A percentile compares a stretch with the other conserved stretches of the same genome.
These are phyloP conservation scores for Ctenomys sociabilis DNA, from an alignment of 2,113 vertebrate species.

Conservation along the genomic window DNA sequence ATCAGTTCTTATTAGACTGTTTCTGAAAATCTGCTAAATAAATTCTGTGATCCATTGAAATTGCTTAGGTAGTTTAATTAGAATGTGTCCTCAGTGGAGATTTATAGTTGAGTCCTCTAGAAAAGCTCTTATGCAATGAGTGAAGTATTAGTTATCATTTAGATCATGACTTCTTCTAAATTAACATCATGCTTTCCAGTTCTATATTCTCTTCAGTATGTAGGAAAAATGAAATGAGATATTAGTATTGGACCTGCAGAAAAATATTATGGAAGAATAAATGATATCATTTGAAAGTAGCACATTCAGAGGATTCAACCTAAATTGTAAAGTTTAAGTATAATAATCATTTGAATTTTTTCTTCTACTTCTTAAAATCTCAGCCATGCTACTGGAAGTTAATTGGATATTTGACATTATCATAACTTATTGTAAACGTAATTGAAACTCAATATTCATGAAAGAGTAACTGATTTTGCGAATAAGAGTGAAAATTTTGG, in stretches of 20 bases:
- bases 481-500: conserved; percentile 35
- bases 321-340: background rate
- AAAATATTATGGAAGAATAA: background rate
- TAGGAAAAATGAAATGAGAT: background rate
- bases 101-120: background rate
- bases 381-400: background rate
- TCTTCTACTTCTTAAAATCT: background rate
- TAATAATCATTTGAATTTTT: background rate
- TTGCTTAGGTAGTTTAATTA: background rate
- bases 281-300: background rate
- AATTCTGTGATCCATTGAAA: background rate
- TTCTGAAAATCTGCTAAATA: background rate
- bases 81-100: background rate
- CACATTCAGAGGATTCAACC: background rate
- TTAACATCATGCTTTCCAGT: background rate
- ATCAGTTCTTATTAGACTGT: background rate
- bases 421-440: background rate
- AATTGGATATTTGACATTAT: background rate
- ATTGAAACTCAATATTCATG: background rate
- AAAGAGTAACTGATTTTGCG: background rate
- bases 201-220: background rate
- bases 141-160: background rate
- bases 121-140: background rate
- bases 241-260: background rate
- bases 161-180: background rate